phyloP scores from a whole-genome alignment of 2,113 vertebrate species.

The Synchiropus splendidus region DNA sequence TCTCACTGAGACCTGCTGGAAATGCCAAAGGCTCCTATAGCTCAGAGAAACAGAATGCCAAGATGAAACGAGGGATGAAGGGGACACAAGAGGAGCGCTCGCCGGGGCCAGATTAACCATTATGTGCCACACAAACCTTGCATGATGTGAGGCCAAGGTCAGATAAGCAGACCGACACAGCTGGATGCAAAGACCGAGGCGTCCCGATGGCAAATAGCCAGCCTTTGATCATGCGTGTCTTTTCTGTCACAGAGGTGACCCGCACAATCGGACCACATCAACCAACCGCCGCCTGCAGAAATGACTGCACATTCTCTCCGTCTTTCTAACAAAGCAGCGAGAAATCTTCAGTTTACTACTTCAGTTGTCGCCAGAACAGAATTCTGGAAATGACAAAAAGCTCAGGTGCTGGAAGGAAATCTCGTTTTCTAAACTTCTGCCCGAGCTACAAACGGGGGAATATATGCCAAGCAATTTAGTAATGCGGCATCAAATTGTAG shows the following conservation, averaged over 20 bases:
- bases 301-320: slow-evolving; percentile 4
- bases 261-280: slow-evolving; percentile 19
- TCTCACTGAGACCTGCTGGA: slow-evolving; percentile 15
- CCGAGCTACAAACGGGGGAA: too few species aligned
- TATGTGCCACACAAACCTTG: slow-evolving; percentile 45
- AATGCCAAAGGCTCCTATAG: slow-evolving; percentile 14
- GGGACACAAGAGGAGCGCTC: slow-evolving; percentile 31
- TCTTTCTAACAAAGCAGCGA: slow-evolving; percentile 15
- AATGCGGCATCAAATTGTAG: too few species aligned
- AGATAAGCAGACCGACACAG: slow-evolving; percentile 38
- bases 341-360: slow-evolving; percentile 10
- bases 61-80: slow-evolving; percentile 44
- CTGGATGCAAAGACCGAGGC: slow-evolving; percentile 39
- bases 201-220: slow-evolving; percentile 46
- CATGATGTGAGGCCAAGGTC: slow-evolving; percentile 47
- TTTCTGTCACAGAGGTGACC: slow-evolving; percentile 59
- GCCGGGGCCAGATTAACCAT: slow-evolving; percentile 40
- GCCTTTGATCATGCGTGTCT: slow-evolving; percentile 60
- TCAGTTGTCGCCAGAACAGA: too few species aligned
- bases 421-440: too few species aligned
- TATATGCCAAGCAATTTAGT: too few species aligned
- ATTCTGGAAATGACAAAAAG: too few species aligned
- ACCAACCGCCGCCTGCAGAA: slow-evolving; percentile 15
- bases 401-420: too few species aligned
- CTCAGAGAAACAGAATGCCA: slow-evolving; percentile 19